Evolutionary conservation across 2,797 vertebrate species (phyloP), one percentile per base, ranked within the genome.

Genomic region (Centroberyx gerrardi): DNA sequence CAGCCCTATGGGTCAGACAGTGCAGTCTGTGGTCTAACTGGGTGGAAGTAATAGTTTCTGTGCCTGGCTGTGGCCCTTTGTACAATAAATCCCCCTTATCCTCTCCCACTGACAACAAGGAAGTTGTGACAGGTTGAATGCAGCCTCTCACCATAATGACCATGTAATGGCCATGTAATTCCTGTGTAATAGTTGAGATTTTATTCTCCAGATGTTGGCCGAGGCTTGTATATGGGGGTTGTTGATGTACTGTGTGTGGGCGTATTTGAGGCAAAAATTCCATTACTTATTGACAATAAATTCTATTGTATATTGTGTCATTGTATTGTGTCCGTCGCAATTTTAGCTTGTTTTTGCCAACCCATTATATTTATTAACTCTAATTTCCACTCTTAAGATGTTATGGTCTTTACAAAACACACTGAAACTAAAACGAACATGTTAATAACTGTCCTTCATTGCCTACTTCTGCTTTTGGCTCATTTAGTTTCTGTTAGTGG

Each of bases 21-120:
- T 73, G 69, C 83, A 86, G 91, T 92, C 92, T 93, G 90, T 85
- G 85, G 82, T 90, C 88, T 87, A 91, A 93, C 89, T 91, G 88
- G 82, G 87, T 87, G 91, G 91, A 94, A 94, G 84, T 93, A 92
- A 94, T 93, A 70, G 87, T 90, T 93, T 89, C 84, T 91, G 81
- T 90, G 88, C 80, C 80, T 83, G 80, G 84, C 87, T 90, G 70
- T 84, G 72, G 85, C 51, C 88, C 80, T 91, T 93, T 94, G 92
- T 94, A 84, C 74, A 78, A 85, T 77, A 91, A 94, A 94, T 92
- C 92, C 93, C 90, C 64, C 72, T 91, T 88, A 91, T 94, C 92
- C 92, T 90, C 87, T 89, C 85, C 78, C 85, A 92, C 89, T 91
- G 90, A 92, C 90, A 93, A 94, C 93, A 93, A 92, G 94, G 94